Conservation (phyloP, 1,140 invertebrate species). For the Helicorthomorpha holstii region DNA sequence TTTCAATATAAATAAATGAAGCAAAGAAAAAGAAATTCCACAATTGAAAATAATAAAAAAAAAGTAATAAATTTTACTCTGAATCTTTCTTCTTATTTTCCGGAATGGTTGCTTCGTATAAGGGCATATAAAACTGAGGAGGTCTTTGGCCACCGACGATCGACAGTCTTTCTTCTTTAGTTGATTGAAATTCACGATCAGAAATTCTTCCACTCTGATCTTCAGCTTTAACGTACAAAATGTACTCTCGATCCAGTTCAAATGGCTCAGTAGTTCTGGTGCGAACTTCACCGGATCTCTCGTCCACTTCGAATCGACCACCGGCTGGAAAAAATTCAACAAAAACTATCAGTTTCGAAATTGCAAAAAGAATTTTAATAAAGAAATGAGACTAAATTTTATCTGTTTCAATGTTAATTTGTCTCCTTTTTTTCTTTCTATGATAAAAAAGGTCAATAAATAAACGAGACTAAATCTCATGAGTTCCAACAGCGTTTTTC, state of each 20-base stretch:
- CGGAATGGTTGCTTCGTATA: constrained; percentile 83
- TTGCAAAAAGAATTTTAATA: no score
- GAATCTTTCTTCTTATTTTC: constrained; percentile 93
- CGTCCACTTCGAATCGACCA: constrained; percentile 70
- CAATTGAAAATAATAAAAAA: neutral
- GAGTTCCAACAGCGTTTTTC: no score
- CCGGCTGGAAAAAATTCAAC: constrained; percentile 32
- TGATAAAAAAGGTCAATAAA: no score
- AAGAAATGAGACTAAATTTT: no score
- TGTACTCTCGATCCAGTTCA: constrained; percentile 89
- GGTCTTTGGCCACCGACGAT: constrained; percentile 85
- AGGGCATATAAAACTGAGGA: constrained; percentile 84
- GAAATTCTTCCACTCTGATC: constrained; percentile 83
- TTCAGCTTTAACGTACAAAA: constrained; percentile 86
- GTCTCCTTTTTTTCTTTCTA: no score
- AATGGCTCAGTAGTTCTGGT: constrained; percentile 78
- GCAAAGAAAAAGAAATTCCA: no score
- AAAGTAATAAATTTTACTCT: constrained; percentile 53
- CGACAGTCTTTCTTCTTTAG: constrained; percentile 71
- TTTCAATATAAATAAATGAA: no score
- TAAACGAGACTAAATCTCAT: no score
- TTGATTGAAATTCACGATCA: constrained; percentile 72
- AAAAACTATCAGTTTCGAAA: no score
- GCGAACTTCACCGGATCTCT: constrained; percentile 79
- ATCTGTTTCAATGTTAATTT: no score